These are phyloP conservation scores for Galeopsomyia nigrocyanea DNA, from an alignment of 2,888 invertebrate genomes.

Conservation along the genomic window DNA sequence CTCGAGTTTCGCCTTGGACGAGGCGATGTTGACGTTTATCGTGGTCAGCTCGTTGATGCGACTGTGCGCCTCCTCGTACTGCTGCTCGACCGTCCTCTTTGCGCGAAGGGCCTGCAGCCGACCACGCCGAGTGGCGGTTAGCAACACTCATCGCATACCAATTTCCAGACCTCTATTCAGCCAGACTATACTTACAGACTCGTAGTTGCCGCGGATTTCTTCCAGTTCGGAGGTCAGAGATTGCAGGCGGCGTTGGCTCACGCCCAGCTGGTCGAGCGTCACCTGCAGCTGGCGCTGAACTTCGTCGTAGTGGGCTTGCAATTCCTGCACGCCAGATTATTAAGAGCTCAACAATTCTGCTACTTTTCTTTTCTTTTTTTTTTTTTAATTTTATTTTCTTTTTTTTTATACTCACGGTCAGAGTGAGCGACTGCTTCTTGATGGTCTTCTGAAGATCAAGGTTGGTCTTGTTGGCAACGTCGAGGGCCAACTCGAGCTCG, in stretches of 20 bases:
- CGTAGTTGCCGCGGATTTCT: slow-evolving; percentile 93
- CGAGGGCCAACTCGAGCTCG: slow-evolving; percentile 95
- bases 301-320: slow-evolving; percentile 97
- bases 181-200: slow-evolving; percentile 73
- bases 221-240: slow-evolving; percentile 95
- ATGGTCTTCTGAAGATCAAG: slow-evolving; percentile 97
- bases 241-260: slow-evolving; percentile 91
- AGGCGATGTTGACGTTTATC: slow-evolving; percentile 95
- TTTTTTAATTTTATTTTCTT: too few species aligned
- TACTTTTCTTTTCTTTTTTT: too few species aligned
- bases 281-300: slow-evolving; percentile 95
- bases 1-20: slow-evolving; percentile 95
- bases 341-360: too few species aligned
- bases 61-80: slow-evolving; percentile 90
- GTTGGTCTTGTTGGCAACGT: slow-evolving; percentile 98
- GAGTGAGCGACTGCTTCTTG: slow-evolving; percentile 96
- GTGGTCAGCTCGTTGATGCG: slow-evolving; percentile 95
- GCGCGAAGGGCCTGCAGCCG: slow-evolving; percentile 84
- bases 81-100: slow-evolving; percentile 90
- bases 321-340: slow-evolving; percentile 73
- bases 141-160: slow-evolving; percentile 4
- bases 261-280: slow-evolving; percentile 92
- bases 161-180: not conserved
- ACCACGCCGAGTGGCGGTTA: not conserved
- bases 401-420: slow-evolving; percentile 75